These are phyloP conservation scores for Naso thynnoides DNA, from an alignment of 2,797 vertebrate genomes.

Conservation along the genomic window DNA sequence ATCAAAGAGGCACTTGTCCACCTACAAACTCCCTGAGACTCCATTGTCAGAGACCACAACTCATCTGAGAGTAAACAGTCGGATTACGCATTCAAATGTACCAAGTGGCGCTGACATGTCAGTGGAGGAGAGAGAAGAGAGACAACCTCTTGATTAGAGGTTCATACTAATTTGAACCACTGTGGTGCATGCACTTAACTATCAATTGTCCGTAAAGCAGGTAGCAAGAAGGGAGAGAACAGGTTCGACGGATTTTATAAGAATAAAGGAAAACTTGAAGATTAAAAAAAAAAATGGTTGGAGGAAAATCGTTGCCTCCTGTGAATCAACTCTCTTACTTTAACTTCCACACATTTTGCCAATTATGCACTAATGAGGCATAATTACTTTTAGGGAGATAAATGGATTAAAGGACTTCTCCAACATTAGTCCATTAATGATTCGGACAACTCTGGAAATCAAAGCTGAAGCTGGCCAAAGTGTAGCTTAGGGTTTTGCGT, in stretches of 20 bases:
- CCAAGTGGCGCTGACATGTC: neutral
- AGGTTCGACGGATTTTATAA: neutral
- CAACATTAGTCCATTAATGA: neutral
- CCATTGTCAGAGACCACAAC: constrained; percentile 27
- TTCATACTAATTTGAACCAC: constrained; percentile 16
- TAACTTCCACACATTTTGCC: neutral
- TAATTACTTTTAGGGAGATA: neutral
- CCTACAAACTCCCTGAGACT: constrained; percentile 25
- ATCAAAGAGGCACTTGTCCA: constrained; percentile 45
- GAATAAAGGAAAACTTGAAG: neutral
- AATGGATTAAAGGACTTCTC: neutral
- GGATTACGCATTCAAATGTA: constrained; percentile 42
- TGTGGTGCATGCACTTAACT: neutral
- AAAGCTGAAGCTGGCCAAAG: neutral
- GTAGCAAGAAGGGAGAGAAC: neutral
- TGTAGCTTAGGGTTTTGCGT: constrained; percentile 3
- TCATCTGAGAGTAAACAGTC: constrained; percentile 25
- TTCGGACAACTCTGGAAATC: neutral
- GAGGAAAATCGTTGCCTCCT: neutral
- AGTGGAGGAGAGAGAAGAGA: neutral
- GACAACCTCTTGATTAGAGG: constrained; percentile 16
- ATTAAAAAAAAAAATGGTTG: neutral
- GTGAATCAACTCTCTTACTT: neutral
- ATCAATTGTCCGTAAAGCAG: neutral
- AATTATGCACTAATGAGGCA: neutral